Evolutionary conservation across 2,797 vertebrate genomes (phyloP).

Genomic region (Loriculus beryllinus): DNA sequence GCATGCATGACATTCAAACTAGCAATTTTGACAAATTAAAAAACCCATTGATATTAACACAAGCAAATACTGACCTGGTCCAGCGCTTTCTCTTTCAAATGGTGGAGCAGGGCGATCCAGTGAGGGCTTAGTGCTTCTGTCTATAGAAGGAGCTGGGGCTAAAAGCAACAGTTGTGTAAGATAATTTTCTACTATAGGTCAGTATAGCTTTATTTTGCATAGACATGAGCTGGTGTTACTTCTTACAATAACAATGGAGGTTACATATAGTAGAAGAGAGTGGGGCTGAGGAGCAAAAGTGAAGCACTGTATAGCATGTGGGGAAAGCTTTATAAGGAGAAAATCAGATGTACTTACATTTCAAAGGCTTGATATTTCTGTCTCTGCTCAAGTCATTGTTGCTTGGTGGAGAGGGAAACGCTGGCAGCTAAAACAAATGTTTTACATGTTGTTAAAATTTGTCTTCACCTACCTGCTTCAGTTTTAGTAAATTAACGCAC

Average conservation of each 20-base stretch:
- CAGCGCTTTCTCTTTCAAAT: conserved; percentile 69
- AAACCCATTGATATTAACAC: not conserved
- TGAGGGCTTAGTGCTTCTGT: conserved; percentile 82
- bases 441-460: not conserved
- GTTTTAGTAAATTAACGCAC: not conserved
- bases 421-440: conserved; percentile 43
- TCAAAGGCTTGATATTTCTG: conserved; percentile 63
- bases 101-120: conserved; percentile 68
- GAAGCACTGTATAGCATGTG: not conserved
- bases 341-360: conserved; percentile 55
- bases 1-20: not conserved
- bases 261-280: not conserved
- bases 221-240: not conserved
- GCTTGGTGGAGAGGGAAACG: conserved; percentile 51
- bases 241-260: not conserved
- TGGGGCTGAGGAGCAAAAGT: not conserved
- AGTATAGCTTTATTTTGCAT: not conserved
- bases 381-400: conserved; percentile 62
- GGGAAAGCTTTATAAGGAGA: not conserved
- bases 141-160: conserved; percentile 76
- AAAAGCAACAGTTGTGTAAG: conserved; percentile 19
- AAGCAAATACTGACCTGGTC: conserved; percentile 64
- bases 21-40: not conserved
- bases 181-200: not conserved
- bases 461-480: not conserved